Percentiles rank a stretch among this genome's conserved stretches.
These are phyloP conservation scores for Lophotis ruficrista DNA, from an alignment of 2,113 vertebrate genomes.

Conservation along the genomic window DNA sequence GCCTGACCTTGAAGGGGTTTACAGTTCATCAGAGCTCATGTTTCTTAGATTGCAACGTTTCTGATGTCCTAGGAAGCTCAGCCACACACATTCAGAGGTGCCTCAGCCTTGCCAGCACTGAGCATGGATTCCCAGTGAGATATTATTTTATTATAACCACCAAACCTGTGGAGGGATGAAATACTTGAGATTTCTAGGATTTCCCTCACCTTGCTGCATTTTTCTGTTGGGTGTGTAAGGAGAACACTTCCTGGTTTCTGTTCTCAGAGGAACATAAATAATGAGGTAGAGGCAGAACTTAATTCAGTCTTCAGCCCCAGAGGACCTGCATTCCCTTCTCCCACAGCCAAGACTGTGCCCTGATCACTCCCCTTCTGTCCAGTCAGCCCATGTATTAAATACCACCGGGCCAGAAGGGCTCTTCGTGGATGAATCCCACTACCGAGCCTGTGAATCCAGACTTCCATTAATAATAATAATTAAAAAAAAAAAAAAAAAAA, in stretches of 20 bases:
- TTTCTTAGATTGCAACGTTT: background rate
- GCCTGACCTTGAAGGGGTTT: background rate
- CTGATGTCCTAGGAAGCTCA: background rate
- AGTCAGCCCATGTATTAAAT: background rate
- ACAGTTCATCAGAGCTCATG: background rate
- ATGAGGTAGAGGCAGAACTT: background rate
- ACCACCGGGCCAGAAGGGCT: background rate
- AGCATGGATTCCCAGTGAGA: background rate
- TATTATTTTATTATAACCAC: background rate
- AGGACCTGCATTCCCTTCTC: background rate
- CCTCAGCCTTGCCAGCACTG: background rate
- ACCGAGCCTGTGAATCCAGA: background rate
- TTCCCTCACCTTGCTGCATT: background rate
- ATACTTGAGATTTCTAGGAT: background rate
- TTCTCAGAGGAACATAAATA: background rate
- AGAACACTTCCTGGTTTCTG: background rate
- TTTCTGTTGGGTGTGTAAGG: background rate
- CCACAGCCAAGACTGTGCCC: background rate
- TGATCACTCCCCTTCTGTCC: background rate
- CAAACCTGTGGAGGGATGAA: background rate
- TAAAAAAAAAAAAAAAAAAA: background rate
- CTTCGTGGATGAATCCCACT: background rate
- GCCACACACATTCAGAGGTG: background rate
- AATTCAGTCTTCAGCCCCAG: background rate
- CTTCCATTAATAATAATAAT: background rate